Conservation (phyloP, 1,140 invertebrate species). For the Bombus haemorrhoidalis region DNA sequence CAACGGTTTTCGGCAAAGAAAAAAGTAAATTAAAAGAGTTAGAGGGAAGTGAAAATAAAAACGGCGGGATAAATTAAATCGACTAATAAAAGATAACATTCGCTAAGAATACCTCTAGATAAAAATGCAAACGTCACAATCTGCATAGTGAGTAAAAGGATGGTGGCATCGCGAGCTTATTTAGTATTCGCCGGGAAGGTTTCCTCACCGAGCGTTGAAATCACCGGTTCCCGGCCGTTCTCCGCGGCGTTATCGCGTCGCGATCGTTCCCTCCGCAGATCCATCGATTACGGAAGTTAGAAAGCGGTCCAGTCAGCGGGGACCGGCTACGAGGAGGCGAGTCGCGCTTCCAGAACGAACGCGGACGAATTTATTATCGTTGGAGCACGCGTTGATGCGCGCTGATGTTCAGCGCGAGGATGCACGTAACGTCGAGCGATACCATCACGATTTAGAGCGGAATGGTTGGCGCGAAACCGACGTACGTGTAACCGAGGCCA, state of each 20-base stretch:
- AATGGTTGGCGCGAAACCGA: constrained; percentile 5
- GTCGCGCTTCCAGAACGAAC: background rate
- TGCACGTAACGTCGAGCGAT: constrained; percentile 40
- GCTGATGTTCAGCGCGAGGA: constrained; percentile 25
- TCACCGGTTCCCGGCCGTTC: constrained; percentile 10
- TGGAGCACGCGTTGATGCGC: constrained; percentile 4
- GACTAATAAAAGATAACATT: background rate
- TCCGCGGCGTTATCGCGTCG: constrained; percentile 8
- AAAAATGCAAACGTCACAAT: background rate
- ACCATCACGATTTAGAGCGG: constrained; percentile 39
- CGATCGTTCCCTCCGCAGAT: constrained; percentile 22
- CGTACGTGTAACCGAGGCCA: background rate
- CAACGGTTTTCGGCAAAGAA: no score
- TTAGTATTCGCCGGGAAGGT: constrained; percentile 14
- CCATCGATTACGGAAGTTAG: constrained; percentile 42
- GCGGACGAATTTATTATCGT: constrained; percentile 37
- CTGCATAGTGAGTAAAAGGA: background rate
- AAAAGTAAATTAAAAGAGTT: no score
- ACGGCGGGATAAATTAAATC: no score
- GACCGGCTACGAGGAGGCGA: background rate
- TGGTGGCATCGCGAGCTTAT: background rate
- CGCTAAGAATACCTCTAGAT: no score
- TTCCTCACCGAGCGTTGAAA: constrained; percentile 25
- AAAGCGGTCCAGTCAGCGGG: constrained; percentile 13
- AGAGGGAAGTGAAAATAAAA: no score